Base-by-base conservation (phyloP, 2,797 vertebrate genomes). In the Botia almorhae region DNA sequence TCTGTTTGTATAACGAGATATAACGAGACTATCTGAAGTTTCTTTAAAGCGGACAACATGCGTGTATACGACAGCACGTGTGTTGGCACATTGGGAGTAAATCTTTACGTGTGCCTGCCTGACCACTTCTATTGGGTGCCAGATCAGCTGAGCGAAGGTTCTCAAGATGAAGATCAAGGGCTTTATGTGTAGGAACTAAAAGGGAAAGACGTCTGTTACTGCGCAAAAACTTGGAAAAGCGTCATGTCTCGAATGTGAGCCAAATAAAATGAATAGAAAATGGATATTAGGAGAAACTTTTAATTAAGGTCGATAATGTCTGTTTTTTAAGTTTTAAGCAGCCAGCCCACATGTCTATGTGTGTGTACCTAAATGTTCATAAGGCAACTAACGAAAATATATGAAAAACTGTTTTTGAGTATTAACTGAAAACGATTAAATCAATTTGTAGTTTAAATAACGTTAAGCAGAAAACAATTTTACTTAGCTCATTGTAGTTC, bases 71-170 rank as follows among this genome's bases (percentile, higher is more conserved):
- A 88, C 87, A 87, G 81, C 82, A 82, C 81, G 78, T 86, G 70
- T 70, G 88, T 84, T 89, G 78, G 78, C 76, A 74, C 76, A 80
- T 81, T 56, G 74, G 77, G 80, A 86, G 80, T 88, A 89, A 80
- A 82, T 88, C 82, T 90, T 91, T 93, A 89, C 85, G 78, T 90
- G 86, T 88, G 88, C 83, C 89, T 86, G 87, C 85, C 88, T 92
- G 93, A 92, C 90, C 91, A 86, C 88, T 93, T 93, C 93, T 92
- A 91, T 92, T 92, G 93, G 92, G 90, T 89, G 89, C 83, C 87
- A 75, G 82, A 85, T 78, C 88, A 86, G 88, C 90, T 88, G 90
- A 93, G 89, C 90, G 89, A 90, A 82, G 89, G 91, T 88, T 92
- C 87, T 90, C 78, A 80, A 91, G 92, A 90, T 82, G 85, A 90